Percentiles rank a stretch among this genome's conserved stretches.
Evolutionary conservation across 2,113 vertebrate species (phyloP).

Genomic region (Pimephales promelas): DNA sequence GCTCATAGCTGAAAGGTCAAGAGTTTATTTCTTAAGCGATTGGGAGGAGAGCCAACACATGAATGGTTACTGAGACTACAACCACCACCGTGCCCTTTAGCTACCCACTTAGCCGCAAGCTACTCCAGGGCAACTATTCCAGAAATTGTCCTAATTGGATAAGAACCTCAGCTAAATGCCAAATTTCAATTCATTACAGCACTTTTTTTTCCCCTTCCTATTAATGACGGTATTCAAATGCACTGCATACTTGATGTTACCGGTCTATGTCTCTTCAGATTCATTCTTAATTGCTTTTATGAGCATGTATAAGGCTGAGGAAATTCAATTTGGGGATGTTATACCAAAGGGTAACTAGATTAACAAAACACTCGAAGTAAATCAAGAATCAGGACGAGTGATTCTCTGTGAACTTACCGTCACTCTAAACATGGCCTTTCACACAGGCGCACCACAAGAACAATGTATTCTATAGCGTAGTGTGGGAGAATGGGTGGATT

Average conservation of each 20-base stretch:
- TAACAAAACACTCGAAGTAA: slow-evolving; percentile 41
- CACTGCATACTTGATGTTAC: slow-evolving; percentile 14
- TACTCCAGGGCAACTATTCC: slow-evolving; percentile 28
- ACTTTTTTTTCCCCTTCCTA: slow-evolving; percentile 38
- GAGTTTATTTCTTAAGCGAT: slow-evolving; percentile 33
- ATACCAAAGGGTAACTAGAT: slow-evolving; percentile 41
- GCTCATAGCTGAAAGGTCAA: slow-evolving; percentile 40
- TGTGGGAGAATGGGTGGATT: slow-evolving; percentile 23
- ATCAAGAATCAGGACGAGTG: slow-evolving; percentile 22
- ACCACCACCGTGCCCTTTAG: slow-evolving; percentile 36
- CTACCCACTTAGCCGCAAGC: slow-evolving; percentile 37
- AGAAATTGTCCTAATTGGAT: slow-evolving; percentile 46
- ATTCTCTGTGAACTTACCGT: slow-evolving; percentile 36
- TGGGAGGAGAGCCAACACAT: slow-evolving; percentile 12
- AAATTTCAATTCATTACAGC: slow-evolving; percentile 44
- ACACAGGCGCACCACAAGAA: neutral
- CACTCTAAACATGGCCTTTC: neutral
- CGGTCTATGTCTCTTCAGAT: slow-evolving; percentile 38
- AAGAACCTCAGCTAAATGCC: slow-evolving; percentile 43
- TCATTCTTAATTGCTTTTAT: slow-evolving; percentile 36
- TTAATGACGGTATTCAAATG: slow-evolving; percentile 38
- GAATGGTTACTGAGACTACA: slow-evolving; percentile 30
- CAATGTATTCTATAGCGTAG: neutral
- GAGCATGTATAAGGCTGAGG: neutral
- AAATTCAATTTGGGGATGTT: slow-evolving; percentile 36